These are phyloP conservation scores for Amphiprion percula DNA, from an alignment of 2,113 vertebrate genomes.

Conservation along the genomic window DNA sequence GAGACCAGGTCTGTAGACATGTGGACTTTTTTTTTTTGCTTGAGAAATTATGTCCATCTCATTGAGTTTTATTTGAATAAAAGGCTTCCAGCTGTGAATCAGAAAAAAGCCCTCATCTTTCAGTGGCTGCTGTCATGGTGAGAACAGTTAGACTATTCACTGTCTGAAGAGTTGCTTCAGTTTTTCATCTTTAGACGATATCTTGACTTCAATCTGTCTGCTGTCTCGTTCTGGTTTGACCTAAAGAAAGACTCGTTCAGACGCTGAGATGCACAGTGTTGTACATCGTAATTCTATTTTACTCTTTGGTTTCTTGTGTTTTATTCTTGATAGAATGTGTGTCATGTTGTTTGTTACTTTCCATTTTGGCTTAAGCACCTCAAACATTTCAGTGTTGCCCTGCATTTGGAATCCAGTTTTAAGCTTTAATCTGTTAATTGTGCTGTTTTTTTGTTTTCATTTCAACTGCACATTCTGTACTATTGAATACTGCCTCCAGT, in stretches of 20 bases:
- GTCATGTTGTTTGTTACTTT: background rate
- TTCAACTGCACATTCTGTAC: background rate
- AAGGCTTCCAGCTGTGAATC: background rate
- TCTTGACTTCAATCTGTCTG: background rate
- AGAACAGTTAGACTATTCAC: conserved; percentile 10
- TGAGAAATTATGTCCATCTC: background rate
- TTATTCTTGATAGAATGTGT: background rate
- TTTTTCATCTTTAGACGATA: conserved; percentile 14
- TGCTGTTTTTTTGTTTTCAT: background rate
- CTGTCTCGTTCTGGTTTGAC: background rate
- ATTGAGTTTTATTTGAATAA: conserved; percentile 9
- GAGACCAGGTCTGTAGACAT: background rate
- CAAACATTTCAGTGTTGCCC: background rate
- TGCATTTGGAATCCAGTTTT: background rate
- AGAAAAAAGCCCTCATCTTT: background rate
- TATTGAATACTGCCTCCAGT: background rate
- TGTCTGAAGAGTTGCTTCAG: background rate
- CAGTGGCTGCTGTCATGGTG: background rate
- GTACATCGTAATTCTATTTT: background rate
- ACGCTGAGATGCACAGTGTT: background rate
- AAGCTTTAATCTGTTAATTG: conserved; percentile 17
- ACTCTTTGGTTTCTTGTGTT: background rate
- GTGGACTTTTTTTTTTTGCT: background rate
- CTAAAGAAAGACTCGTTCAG: background rate
- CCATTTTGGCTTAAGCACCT: background rate